Base-by-base conservation (phyloP, 92 coral and sea anemone genomes). In the Epizoanthus fatuus region DNA sequence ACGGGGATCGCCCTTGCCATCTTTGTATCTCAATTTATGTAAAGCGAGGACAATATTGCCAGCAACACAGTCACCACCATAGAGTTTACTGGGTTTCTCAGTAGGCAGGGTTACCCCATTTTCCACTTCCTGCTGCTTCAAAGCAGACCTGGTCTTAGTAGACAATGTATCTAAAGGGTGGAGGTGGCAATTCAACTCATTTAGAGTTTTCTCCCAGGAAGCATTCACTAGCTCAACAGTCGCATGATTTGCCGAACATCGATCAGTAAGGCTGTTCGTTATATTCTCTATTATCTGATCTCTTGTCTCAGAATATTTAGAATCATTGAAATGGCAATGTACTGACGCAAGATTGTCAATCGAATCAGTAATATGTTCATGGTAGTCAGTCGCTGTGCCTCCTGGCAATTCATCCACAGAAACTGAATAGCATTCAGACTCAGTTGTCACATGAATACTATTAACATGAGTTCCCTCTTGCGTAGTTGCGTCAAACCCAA, bases 21-120 rank as follows among this genome's bases (percentile, higher is more conserved):
- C 79, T 12, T 73, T 73, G 79, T 16, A 73, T 29, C 66, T 2
- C 79, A 73, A 12, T 17, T 73, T 73, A 17, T 73, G 15, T n/a
- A 73, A 12, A 7, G 15, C 20, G 16, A 73, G 55, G 38, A 73
- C 32, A 39, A 73, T 44, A 39, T 73, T 39, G 29, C 56, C 63
- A 38, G 79, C 79, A 25, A 72, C 15, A 29, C 79, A 44, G 55
- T 49, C 66, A 17, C 25, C 35, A 3, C 68, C 68, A 63, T 22
- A 22, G 10, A 63, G 37, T 13, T 22, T 7, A 11, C 29, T 63
- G 13, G 3, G 44, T 40, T 5, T 40, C 44, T 40, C 44, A 40
- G 44, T 40, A 40, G 44, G 44, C 4, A 8, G n/a, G 37, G 39
- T 35, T 19, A 14, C 39, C 29, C 13, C 39, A 63, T 35, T 22